Evolutionary conservation across 2,113 vertebrate species (phyloP), one percentile per base, ranked within the genome.

Genomic region (Stercorarius parasiticus): DNA sequence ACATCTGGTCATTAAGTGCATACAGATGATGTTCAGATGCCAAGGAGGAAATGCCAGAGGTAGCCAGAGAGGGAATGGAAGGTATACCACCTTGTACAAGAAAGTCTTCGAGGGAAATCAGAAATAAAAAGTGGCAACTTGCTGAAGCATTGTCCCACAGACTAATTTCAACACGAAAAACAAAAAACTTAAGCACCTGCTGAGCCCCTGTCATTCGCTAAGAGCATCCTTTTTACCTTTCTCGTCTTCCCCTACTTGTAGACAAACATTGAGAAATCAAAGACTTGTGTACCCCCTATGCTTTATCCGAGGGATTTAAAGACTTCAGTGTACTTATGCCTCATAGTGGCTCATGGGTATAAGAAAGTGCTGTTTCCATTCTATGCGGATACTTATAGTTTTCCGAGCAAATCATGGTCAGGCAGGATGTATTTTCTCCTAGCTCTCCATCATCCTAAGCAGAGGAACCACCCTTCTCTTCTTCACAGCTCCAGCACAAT

Each of bases 1-100:
- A 97, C 96, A 98, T 96, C 94, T 94, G 95, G 97, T 97, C 93
- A 90, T 97, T 98, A 97, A 95, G 56, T 86, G 81, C 85, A 82
- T 93, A 86, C 43, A 93, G 93, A 93, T 88, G 90, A 95, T 86
- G 82, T 88, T 98, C 82, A 72, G 56, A 91, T 92, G 43, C 82
- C 89, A 80, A 86, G 81, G 64, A 95, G 80, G 49, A 92, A 94
- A 61, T 2, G 5, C 62, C 79, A 93, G 71, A 73, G 71, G 82
- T 89, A 94, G 79, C 77, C 73, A 83, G 87, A 64, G 32, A 87
- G 25, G 32, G 67, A 82, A 55, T 19, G 42, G 76, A 89, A 93
- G 50, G 42, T 67, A 91, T 90, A 27, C 40, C 49, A 77, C 64
- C 56, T 66, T 62, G 45, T 43, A 76, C 34, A 88, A 66, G 53